Base-by-base conservation (phyloP, 2,113 vertebrate species). In the Chamaea fasciata region DNA sequence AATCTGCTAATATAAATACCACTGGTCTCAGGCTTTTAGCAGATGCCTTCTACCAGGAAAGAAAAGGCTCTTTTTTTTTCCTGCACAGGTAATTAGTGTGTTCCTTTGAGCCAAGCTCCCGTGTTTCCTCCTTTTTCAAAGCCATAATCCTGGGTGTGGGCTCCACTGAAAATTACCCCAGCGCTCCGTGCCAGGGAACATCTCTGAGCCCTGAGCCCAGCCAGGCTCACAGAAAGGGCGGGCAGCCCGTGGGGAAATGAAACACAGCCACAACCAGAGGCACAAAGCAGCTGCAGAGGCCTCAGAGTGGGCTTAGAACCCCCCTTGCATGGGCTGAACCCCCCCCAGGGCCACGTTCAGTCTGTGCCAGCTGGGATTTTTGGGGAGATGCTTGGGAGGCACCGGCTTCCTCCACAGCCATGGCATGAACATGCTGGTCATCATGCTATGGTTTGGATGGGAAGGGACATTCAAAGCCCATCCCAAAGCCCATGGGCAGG, bases 1-100 rank as follows among this genome's bases (percentile, higher is more conserved):
- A 97, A 96, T 92, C 92, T 85, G 46, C 73, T 94, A 84, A 95
- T 83, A 88, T 88, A 95, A 97, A 97, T 94, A 95, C 90, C 55
- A 42, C 50, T 83, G 89, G 81, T 91, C 93, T 77, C 65, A 74
- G 64, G 57, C 78, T 89, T 96, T 96, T 95, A 92, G 95, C 95
- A 95, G 84, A 94, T 90, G 63, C 68, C 59, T 89, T 92, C 70
- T 88, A 95, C 75, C 63, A 83, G 95, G 93, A 92, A 96, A 94
- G 65, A 83, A 91, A 94, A 83, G 46, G 31, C 28, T 46, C 17
- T 28, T 41, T 56, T 86, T 86, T 53, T 55, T 76, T 27, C 20
- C 57, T 91, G 37, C 74, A 62, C 89, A 89, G 91, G 94, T 96
- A 94, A 94, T 89, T 92, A 87, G 10, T 10, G 19, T 83, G 83